Evolutionary conservation across 2,113 vertebrate genomes (phyloP).

Genomic region (Etia nguti): DNA sequence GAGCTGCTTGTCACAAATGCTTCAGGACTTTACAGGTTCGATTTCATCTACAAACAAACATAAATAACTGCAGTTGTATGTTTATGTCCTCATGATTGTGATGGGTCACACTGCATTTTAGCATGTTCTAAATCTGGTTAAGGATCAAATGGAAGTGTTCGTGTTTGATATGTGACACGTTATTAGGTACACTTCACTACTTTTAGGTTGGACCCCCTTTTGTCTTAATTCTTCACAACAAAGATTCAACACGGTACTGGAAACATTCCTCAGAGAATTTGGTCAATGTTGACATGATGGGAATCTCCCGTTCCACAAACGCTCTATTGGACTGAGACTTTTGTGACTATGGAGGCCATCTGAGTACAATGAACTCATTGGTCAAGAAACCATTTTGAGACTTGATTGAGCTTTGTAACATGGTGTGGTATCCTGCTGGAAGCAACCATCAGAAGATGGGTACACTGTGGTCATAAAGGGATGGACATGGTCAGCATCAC

Average conservation of each 20-base stretch:
- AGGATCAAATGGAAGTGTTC: background rate
- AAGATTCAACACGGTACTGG: background rate
- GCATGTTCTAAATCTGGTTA: background rate
- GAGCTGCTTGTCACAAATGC: conserved; percentile 81
- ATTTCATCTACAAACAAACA: background rate
- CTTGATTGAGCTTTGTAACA: background rate
- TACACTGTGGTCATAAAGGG: background rate
- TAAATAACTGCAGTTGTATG: background rate
- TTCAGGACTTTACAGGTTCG: conserved; percentile 79
- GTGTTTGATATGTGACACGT: background rate
- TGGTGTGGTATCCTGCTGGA: background rate
- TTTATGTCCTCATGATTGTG: background rate
- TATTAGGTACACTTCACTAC: background rate
- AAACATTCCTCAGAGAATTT: background rate
- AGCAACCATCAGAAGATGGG: background rate
- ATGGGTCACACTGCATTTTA: background rate
- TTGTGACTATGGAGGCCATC: background rate
- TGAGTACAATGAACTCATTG: background rate
- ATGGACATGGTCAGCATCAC: background rate
- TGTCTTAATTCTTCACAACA: background rate
- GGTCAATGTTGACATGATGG: background rate
- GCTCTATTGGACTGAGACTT: background rate
- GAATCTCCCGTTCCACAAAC: background rate
- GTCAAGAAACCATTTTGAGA: background rate
- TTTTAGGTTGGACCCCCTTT: background rate